Evolutionary conservation across 2,113 vertebrate species (phyloP).

Genomic region (Sclerurus mexicanus): DNA sequence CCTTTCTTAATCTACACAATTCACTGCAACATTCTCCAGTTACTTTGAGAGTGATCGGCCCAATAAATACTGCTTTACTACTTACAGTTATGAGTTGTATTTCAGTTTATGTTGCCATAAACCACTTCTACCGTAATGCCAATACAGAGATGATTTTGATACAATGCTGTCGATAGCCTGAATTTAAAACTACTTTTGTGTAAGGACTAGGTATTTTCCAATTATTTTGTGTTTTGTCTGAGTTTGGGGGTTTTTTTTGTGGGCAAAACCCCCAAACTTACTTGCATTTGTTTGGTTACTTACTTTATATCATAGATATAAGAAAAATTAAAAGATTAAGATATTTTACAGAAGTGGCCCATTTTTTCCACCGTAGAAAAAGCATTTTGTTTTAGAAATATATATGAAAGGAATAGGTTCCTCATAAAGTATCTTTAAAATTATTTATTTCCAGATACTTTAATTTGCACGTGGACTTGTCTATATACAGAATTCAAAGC

Average conservation of each 20-base stretch:
- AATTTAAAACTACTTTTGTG: background rate
- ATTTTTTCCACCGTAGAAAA: background rate
- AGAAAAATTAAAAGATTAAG: background rate
- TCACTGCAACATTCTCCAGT: background rate
- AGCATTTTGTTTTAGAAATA: background rate
- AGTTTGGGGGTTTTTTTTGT: accelerated
- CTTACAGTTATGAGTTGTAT: slow-evolving; percentile 40
- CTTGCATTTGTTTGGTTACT: background rate
- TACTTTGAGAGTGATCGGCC: background rate
- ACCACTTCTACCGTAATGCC: background rate
- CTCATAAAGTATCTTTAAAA: background rate
- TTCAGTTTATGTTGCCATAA: slow-evolving; percentile 39
- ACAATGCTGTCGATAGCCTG: background rate
- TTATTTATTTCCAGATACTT: background rate
- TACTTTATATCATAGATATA: background rate
- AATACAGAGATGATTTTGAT: background rate
- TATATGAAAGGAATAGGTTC: background rate
- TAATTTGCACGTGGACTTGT: background rate
- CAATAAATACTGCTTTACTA: slow-evolving; percentile 46
- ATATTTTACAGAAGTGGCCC: background rate
- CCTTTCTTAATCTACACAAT: background rate
- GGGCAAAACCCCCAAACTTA: accelerated
- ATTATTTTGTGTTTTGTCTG: background rate
- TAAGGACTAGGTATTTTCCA: background rate
- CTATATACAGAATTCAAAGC: background rate